Percentiles rank a stretch among this genome's conserved stretches.
phyloP scores from a whole-genome alignment of 1,140 invertebrate genomes.

The Camponotus pennsylvanicus region DNA sequence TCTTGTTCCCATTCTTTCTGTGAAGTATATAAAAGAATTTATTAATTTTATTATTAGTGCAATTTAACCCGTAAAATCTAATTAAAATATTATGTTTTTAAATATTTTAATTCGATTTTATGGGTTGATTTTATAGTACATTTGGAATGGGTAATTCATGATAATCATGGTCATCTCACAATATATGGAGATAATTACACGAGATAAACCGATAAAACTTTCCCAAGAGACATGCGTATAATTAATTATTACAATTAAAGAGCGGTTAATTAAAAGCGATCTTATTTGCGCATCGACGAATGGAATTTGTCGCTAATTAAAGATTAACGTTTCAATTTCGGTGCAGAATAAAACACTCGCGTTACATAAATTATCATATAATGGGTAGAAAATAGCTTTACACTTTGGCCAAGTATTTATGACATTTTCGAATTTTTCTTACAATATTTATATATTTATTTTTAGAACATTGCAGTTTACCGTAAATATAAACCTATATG shows the following conservation, averaged over 20 bases:
- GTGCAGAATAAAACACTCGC: neutral
- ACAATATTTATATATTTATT: neutral
- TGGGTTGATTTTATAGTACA: neutral
- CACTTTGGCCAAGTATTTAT: neutral
- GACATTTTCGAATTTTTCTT: neutral
- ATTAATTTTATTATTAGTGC: no score
- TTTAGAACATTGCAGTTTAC: neutral
- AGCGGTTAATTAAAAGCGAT: conserved; percentile 17
- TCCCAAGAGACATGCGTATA: conserved; percentile 30
- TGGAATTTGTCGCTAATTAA: conserved; percentile 62
- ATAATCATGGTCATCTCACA: neutral
- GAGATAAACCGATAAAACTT: conserved; percentile 42
- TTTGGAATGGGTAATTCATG: neutral
- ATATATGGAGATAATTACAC: neutral
- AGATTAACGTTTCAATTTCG: conserved; percentile 70
- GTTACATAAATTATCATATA: conserved; percentile 52
- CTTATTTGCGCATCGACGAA: conserved; percentile 49
- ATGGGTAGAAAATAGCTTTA: neutral
- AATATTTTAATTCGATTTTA: neutral
- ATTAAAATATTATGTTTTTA: neutral
- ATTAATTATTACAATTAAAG: conserved; percentile 68
- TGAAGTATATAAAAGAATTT: neutral
- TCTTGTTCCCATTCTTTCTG: neutral
- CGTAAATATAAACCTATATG: neutral
- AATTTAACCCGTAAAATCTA: neutral